Conservation (phyloP, 2,113 vertebrate species). For the Antidorcas marsupialis region DNA sequence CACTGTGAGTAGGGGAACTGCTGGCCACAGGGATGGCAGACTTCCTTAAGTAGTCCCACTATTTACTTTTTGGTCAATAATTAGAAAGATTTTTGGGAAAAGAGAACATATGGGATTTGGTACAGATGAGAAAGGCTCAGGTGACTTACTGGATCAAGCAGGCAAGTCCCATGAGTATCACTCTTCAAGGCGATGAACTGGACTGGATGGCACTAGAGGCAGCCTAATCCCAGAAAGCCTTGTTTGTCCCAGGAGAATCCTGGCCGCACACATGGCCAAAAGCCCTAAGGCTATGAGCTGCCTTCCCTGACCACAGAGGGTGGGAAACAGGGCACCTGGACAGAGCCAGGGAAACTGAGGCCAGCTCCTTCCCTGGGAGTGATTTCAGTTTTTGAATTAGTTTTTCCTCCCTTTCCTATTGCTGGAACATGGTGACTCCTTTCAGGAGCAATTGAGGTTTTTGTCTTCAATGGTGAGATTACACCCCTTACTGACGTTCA, state of each 20-base stretch:
- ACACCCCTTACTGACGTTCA: not conserved
- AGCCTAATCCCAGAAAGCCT: not conserved
- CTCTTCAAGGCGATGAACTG: not conserved
- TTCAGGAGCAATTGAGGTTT: not conserved
- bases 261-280: accelerated
- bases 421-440: not conserved
- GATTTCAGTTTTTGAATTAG: not conserved
- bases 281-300: not conserved
- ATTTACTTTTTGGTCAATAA: not conserved
- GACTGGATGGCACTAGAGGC: not conserved
- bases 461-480: not conserved
- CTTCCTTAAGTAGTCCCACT: not conserved
- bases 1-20: not conserved
- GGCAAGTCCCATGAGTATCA: no score
- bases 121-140: not conserved
- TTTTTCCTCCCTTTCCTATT: not conserved
- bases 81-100: not conserved
- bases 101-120: not conserved
- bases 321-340: not conserved
- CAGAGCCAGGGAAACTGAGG: not conserved
- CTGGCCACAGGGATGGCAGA: not conserved
- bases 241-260: not conserved
- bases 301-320: not conserved
- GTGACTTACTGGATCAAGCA: not conserved
- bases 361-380: not conserved